Percentiles rank a stretch among this genome's conserved stretches.
Evolutionary conservation across 2,113 vertebrate species (phyloP).

Genomic region (Eurystomus gularis): DNA sequence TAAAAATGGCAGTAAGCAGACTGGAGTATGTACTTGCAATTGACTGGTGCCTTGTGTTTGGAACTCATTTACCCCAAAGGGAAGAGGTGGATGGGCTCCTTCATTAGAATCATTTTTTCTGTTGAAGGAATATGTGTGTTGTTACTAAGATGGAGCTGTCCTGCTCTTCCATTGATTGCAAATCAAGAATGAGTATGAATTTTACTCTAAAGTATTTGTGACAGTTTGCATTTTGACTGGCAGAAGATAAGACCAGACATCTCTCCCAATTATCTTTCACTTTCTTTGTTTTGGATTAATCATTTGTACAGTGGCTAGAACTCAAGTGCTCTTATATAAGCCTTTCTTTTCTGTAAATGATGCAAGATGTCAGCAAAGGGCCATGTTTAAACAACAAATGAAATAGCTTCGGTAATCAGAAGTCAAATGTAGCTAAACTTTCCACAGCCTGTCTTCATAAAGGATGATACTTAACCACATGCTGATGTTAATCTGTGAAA

Average conservation of each 20-base stretch:
- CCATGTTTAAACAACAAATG: neutral
- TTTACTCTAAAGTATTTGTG: neutral
- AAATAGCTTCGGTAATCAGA: neutral
- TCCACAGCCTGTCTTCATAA: neutral
- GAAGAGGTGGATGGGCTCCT: neutral
- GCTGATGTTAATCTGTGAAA: neutral
- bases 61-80: neutral
- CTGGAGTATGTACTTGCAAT: neutral
- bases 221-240: neutral
- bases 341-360: neutral
- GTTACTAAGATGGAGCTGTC: neutral
- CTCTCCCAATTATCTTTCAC: neutral
- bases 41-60: neutral
- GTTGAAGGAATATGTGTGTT: neutral
- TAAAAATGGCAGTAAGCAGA: neutral
- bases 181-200: neutral
- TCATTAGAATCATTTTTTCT: neutral
- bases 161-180: neutral
- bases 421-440: neutral
- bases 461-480: neutral
- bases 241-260: neutral
- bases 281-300: neutral
- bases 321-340: neutral
- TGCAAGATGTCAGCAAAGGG: neutral
- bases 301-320: neutral